Base-by-base conservation (phyloP, 2,888 invertebrate genomes). In the Lepetodrilus schrolli region DNA sequence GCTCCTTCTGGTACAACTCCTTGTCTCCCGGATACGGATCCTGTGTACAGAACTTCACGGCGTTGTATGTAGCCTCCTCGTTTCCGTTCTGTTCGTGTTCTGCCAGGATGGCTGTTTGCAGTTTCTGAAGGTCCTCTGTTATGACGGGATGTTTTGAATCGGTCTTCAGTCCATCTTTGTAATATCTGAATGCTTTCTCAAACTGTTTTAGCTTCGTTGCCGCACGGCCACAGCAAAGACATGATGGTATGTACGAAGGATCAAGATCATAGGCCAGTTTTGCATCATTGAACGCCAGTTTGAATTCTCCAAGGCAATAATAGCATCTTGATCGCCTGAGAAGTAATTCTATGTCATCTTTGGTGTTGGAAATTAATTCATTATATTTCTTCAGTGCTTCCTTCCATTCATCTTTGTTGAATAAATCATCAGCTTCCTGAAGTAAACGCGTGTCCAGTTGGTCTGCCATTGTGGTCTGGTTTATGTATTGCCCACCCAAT, bases 1-100 rank as follows among this genome's bases (percentile, higher is more conserved):
- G 70, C 73, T 87, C 87, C 66, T 80, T 71, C 17, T 74, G 80
- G 2, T 83, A 80, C 20, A 85, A 77, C 65, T 84, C 78, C 37
- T 83, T 82, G 50, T 87, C 87, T 0, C 87, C 87, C 4, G 87
- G 87, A 69, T 87, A 87, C 2, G 81, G 78, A 38, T 82, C 83
- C 66, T 86, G 86, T 0, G 79, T 78, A 68, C 86, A 86, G 66
- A 87, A 77, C 20, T 82, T 78, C 4, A 86, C 79, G 4, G 85
- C 86, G 26, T 82, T 86, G 74, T 85, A 86, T 1, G 77, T 76
- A 7, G 75, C 72, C 47, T 86, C 86, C n/a, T 78, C 65, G 5
- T 73, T 47, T 7, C 68, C 73, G 1, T 38, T 50, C 13, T 77
- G 71, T 3, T 74, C 73, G 13, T 84, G 79, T 13, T 82, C 82